Percentiles rank a stretch among this genome's conserved stretches.
These are phyloP conservation scores for Molossus molossus DNA, from an alignment of 2,797 vertebrate species.

Conservation along the genomic window DNA sequence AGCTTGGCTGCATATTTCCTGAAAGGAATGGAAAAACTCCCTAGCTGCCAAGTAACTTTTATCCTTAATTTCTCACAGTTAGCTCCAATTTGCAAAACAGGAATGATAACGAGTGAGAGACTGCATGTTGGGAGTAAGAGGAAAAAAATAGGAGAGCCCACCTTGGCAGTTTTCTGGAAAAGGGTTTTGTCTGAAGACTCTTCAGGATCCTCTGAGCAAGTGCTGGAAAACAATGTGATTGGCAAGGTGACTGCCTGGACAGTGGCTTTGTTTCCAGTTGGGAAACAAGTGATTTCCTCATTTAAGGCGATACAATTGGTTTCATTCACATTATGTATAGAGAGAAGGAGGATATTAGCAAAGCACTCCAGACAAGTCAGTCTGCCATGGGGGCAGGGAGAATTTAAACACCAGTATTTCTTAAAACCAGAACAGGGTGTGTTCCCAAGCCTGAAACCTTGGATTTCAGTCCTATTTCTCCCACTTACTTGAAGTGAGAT, in stretches of 20 bases:
- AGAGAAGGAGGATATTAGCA: background rate
- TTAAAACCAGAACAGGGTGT: background rate
- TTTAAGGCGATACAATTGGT: background rate
- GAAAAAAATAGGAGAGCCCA: background rate
- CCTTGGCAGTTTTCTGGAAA: background rate
- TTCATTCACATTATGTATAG: background rate
- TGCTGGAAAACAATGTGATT: background rate
- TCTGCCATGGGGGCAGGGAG: background rate
- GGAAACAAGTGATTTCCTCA: background rate
- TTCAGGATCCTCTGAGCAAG: background rate
- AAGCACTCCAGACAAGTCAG: background rate
- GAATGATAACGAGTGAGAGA: constrained; percentile 35
- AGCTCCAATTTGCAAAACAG: constrained; percentile 64
- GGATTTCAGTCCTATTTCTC: background rate
- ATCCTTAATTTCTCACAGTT: constrained; percentile 74
- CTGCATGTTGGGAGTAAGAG: background rate
- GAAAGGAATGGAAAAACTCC: constrained; percentile 77
- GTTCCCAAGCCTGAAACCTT: background rate
- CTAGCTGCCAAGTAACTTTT: constrained; percentile 72
- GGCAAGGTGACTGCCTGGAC: constrained; percentile 42
- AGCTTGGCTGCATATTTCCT: constrained; percentile 75
- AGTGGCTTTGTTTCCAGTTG: background rate
- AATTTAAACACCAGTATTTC: constrained; percentile 12
- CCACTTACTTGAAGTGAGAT: background rate
- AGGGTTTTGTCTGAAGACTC: constrained; percentile 15